Base-by-base conservation (phyloP, 2,888 invertebrate genomes). In the Melanotus villosus region DNA sequence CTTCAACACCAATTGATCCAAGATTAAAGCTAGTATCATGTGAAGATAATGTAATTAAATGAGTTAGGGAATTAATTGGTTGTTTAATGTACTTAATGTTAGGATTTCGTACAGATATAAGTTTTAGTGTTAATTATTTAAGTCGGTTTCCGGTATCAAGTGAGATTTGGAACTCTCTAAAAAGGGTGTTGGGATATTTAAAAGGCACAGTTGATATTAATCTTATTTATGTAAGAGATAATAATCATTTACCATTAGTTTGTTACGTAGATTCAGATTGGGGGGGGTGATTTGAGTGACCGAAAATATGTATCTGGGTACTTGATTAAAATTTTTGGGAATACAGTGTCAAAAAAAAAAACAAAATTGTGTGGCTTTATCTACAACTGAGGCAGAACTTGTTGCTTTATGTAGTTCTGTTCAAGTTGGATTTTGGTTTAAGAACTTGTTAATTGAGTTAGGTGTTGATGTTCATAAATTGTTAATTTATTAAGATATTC, bases 261-360 rank as follows among this genome's bases (percentile, higher is more conserved):
- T 34, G 62, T 62, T 62, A 19, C 36, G 62, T 65, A 43, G 71
- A 71, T 54, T 47, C 73, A 9, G 68, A 73, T 65, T 70, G 70
- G 70, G 72, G 54, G 10, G 64, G 65, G n/a, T 21, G 68, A 73
- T 50, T 9, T n/a, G n/a, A 12, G 38, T 41, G 72, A 72, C 32
- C 18, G 70, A 12, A 72, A 64, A 67, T 70, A 60, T 30, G 60
- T 64, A 59, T n/a, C n/a, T n/a, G n/a, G 67, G 0, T 47, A 12
- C 23, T 9, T 36, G 7, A 23, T 47, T 38, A 62, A 62, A 50
- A 18, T 56, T 43, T 71, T 59, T 59, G 60, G 38, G 18, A 68
- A 71, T 36, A 54, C 43, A 1, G 41, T 70, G 10, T 14, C 18
- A 14, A 2, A 69, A 65, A 34, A 45, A 43, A 21, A 69, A 69